Conservation (phyloP, 2,113 vertebrate species). For the Perca fluviatilis region DNA sequence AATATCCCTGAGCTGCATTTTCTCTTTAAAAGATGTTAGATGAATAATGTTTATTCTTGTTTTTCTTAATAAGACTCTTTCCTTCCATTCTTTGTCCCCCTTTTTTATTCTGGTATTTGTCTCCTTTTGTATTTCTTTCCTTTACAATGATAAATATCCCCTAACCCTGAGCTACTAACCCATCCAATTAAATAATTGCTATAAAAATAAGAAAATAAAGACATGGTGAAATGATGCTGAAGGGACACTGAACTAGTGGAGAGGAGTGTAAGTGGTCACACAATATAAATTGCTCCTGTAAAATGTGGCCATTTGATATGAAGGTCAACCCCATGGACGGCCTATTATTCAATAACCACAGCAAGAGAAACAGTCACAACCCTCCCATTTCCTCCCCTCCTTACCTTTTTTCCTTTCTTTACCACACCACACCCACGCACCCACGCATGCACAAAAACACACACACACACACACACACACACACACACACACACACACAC, state of each 20-base stretch:
- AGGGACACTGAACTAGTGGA: not conserved
- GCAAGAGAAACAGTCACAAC: conserved; percentile 8
- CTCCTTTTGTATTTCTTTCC: not conserved
- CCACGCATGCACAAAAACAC: not conserved
- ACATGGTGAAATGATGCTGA: conserved; percentile 15
- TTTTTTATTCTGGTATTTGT: not conserved
- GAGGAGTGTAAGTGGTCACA: conserved; percentile 37
- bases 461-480: conserved; percentile 5
- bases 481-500: conserved; percentile 2
- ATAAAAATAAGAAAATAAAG: conserved; percentile 14
- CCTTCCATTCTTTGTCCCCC: not conserved
- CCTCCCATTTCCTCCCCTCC: not conserved
- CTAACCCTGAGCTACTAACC: not conserved
- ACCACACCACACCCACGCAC: not conserved
- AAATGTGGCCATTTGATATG: conserved; percentile 38
- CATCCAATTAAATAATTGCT: conserved; percentile 18
- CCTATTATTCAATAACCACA: conserved; percentile 40
- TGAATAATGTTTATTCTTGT: not conserved
- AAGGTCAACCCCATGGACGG: conserved; percentile 47
- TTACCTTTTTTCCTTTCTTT: not conserved
- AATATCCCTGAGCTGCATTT: not conserved
- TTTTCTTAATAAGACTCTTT: not conserved
- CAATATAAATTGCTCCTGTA: conserved; percentile 41
- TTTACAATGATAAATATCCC: conserved; percentile 9
- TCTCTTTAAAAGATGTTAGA: not conserved